Conservation (phyloP, 2,113 vertebrate species). For the Caloenas nicobarica region DNA sequence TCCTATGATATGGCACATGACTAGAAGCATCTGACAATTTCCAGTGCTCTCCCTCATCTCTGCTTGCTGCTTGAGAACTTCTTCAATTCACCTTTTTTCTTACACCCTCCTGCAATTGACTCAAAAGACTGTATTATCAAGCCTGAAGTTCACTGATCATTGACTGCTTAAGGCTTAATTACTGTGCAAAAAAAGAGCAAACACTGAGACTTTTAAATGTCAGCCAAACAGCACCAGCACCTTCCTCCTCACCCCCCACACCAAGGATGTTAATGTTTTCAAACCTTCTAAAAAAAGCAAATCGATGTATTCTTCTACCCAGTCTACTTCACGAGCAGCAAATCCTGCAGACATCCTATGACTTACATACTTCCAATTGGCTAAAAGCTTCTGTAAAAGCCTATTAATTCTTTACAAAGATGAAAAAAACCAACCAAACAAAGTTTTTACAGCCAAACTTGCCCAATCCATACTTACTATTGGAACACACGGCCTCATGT, state of each 20-base stretch:
- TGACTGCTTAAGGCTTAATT: neutral
- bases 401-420: neutral
- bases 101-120: neutral
- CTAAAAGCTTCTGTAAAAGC: neutral
- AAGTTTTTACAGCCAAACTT: neutral
- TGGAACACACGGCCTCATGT: neutral
- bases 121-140: neutral
- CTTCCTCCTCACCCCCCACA: neutral
- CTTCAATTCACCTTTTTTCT: neutral
- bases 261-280: neutral
- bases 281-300: neutral
- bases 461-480: neutral
- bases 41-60: neutral
- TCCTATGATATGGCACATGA: neutral
- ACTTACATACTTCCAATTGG: neutral
- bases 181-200: neutral
- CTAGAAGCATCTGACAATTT: neutral
- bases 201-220: neutral
- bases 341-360: neutral
- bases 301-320: neutral
- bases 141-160: neutral
- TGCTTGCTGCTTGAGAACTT: neutral
- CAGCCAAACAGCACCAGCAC: neutral
- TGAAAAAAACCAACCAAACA: neutral
- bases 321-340: neutral